Evolutionary conservation across 2,797 vertebrate genomes (phyloP).

Genomic region (Sebastiscus albofasciatus): DNA sequence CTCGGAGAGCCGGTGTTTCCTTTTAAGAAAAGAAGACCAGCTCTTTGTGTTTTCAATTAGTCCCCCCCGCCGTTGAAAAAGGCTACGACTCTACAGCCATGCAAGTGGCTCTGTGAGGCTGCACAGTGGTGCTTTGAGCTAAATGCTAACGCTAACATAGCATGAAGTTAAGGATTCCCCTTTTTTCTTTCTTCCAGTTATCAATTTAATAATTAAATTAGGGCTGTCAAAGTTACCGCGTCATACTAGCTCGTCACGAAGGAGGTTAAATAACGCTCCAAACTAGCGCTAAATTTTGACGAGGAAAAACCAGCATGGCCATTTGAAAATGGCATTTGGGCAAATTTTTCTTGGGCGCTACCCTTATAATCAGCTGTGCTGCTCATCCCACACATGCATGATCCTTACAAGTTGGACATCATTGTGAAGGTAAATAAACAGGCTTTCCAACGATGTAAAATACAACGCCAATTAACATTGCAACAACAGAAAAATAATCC

Average conservation of each 20-base stretch:
- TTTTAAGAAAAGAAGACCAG: slow-evolving; percentile 28
- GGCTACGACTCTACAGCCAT: neutral
- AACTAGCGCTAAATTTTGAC: neutral
- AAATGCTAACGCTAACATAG: neutral
- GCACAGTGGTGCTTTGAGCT: neutral
- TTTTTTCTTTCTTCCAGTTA: neutral
- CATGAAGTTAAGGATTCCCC: neutral
- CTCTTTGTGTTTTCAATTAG: slow-evolving; percentile 49
- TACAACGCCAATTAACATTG: too few species aligned
- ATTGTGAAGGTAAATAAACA: too few species aligned
- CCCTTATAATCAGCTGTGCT: too few species aligned
- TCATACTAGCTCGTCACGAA: too few species aligned
- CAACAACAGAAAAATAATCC: too few species aligned
- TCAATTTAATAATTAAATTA: too few species aligned
- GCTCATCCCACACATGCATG: too few species aligned
- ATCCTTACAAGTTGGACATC: too few species aligned
- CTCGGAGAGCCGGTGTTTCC: slow-evolving; percentile 22
- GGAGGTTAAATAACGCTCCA: neutral
- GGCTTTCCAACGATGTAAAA: too few species aligned
- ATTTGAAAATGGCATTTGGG: too few species aligned
- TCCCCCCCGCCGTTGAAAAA: slow-evolving; percentile 4
- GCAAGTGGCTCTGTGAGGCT: neutral
- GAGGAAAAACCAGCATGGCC: neutral
- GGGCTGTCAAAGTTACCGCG: too few species aligned
- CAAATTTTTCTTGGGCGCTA: too few species aligned